Base-by-base conservation (phyloP, 2,113 vertebrate genomes). In the Forbesichthys papilliferus region DNA sequence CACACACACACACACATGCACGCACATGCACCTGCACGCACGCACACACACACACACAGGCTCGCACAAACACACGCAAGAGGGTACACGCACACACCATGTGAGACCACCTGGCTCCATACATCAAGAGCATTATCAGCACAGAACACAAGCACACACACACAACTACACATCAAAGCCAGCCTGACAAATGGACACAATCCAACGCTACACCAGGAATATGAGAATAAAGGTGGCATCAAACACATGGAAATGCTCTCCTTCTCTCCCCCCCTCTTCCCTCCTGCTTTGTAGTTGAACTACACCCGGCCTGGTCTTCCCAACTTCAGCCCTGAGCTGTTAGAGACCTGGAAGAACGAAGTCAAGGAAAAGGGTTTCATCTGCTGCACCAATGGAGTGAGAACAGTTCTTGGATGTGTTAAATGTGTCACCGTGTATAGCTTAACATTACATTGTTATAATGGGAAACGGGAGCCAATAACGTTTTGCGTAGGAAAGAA, bases 311-410 rank as follows among this genome's bases (percentile, higher is more conserved):
- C 98, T 0, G 96, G 96, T 27, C 95, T 99, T 61, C 97, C 98
- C n/a, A 95, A 93, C 59, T 95, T 98, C 82, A 96, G 92, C 77
- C 94, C 95, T 0, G 93, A 94, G 85, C 92, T 96, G 42, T 80
- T 99, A 74, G 96, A 99, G 77, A 88, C 84, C 1, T 99, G 98
- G 98, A 98, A 99, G 92, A 96, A 91, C 0, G 94, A 96, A 82
- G 96, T 99, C 78, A 99, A 98, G 82, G 96, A 99, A 82, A 96
- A 96, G 65, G 98, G 98, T 61, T 96, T 96, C 65, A 95, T 99
- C 87, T 96, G 94, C 91, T 99, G 98, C 83, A 95, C 93, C 60
- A 99, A 99, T 59, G 90, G 94, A 0, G 98, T 99, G 92, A 96
- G 95, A 83, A 8, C 61, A 11, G 9, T 11, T 2, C 58, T 49